Conservation (phyloP, 2,888 invertebrate genomes). For the Kryphioiulus occultus region DNA sequence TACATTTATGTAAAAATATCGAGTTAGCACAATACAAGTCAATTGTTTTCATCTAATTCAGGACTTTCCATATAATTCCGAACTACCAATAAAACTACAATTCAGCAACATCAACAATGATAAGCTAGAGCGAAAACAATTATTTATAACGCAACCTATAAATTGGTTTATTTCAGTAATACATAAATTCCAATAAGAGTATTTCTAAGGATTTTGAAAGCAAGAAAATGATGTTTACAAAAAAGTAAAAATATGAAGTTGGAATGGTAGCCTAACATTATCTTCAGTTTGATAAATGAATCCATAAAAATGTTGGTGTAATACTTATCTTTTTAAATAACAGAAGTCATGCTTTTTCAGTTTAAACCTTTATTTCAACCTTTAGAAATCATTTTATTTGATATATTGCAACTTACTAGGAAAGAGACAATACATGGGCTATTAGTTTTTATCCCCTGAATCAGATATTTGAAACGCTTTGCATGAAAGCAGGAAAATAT, state of each 20-base stretch:
- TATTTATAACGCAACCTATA: too few relatives aligned
- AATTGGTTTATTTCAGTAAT: too few relatives aligned
- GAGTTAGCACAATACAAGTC: neutral
- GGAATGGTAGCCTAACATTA: too few relatives aligned
- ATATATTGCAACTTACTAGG: neutral
- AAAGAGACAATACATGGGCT: neutral
- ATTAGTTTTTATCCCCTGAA: neutral
- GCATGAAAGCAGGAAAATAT: neutral
- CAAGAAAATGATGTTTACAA: too few relatives aligned
- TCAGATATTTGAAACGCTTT: neutral
- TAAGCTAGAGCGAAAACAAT: neutral
- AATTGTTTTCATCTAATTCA: neutral
- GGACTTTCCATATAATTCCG: neutral
- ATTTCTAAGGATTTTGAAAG: too few relatives aligned
- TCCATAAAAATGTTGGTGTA: too few relatives aligned
- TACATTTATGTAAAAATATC: neutral
- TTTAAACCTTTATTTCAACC: neutral
- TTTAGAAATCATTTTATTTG: neutral
- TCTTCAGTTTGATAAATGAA: neutral
- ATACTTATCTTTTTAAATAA: neutral
- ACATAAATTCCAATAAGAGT: too few relatives aligned
- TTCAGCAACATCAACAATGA: neutral
- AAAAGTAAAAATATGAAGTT: too few relatives aligned
- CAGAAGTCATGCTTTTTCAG: neutral
- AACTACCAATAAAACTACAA: neutral